These are phyloP conservation scores for Cygnus buccinator DNA, from an alignment of 2,113 vertebrate species.

Conservation along the genomic window DNA sequence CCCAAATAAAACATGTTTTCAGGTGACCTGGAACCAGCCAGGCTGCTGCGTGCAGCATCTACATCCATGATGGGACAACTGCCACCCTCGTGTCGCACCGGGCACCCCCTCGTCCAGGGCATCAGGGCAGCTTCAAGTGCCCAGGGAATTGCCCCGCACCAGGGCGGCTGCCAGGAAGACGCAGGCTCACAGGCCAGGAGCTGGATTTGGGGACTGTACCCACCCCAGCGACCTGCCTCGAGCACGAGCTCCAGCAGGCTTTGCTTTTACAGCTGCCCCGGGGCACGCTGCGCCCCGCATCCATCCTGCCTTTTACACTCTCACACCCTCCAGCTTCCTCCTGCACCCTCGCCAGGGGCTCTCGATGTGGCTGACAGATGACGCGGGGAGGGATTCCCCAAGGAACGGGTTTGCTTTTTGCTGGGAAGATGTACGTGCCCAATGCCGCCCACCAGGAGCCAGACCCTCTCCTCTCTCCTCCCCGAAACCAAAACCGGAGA, in stretches of 20 bases:
- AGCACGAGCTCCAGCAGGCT: background rate
- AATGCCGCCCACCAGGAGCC: background rate
- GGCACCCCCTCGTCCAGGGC: background rate
- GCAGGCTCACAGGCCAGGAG: background rate
- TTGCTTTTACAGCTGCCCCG: background rate
- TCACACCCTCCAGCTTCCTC: background rate
- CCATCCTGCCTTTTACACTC: background rate
- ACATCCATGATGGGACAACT: accelerated
- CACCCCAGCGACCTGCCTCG: background rate
- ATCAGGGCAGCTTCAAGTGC: accelerated
- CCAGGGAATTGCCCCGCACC: accelerated
- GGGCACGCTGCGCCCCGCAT: accelerated
- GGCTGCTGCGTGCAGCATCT: background rate
- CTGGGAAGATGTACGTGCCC: background rate
- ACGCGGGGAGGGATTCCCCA: background rate
- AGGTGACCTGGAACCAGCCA: background rate
- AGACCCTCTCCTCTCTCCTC: background rate
- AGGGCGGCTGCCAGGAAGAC: accelerated
- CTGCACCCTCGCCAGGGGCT: background rate
- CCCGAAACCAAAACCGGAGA: background rate
- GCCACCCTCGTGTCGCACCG: accelerated
- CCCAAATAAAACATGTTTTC: background rate
- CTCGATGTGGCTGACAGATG: accelerated
- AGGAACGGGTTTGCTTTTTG: background rate
- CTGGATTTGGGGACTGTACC: accelerated